These are phyloP conservation scores for Gallinago stenura DNA, from an alignment of 2,797 vertebrate genomes.

Conservation along the genomic window DNA sequence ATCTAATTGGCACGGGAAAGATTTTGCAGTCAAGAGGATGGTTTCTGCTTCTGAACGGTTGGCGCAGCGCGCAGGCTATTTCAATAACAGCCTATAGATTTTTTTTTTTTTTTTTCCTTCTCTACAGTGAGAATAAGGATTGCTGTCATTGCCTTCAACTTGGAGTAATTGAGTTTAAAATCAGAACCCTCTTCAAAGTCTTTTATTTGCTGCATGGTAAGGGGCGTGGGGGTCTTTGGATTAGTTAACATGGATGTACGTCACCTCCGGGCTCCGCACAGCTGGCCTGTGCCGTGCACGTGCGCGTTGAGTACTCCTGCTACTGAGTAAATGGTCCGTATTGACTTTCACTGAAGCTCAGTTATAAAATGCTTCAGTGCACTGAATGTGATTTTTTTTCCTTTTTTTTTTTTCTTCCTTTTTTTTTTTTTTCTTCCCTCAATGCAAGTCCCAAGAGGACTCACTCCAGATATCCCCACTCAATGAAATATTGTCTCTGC, in stretches of 20 bases:
- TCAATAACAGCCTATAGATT: background rate
- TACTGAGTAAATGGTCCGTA: background rate
- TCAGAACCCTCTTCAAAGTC: background rate
- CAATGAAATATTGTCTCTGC: slow-evolving; percentile 61
- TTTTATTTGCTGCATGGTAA: background rate
- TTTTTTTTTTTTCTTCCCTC: slow-evolving; percentile 1
- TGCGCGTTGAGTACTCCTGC: background rate
- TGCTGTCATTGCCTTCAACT: background rate
- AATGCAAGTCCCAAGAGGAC: slow-evolving; percentile 7
- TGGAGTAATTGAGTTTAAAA: background rate
- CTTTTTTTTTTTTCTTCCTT: background rate
- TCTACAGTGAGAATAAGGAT: background rate
- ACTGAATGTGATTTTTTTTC: background rate
- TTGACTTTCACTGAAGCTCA: background rate
- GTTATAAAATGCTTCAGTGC: slow-evolving; percentile 53
- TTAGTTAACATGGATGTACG: background rate
- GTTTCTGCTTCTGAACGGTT: background rate
- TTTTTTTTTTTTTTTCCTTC: background rate
- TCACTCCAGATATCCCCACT: slow-evolving; percentile 14
- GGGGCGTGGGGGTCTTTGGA: background rate
- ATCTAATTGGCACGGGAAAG: background rate
- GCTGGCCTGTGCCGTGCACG: background rate
- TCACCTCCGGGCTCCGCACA: background rate
- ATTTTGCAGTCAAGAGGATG: background rate
- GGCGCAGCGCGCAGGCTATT: background rate